Percentiles rank a stretch among this genome's conserved stretches.
phyloP scores from a whole-genome alignment of 1,140 invertebrate species.

The Diachasmimorpha longicaudata region DNA sequence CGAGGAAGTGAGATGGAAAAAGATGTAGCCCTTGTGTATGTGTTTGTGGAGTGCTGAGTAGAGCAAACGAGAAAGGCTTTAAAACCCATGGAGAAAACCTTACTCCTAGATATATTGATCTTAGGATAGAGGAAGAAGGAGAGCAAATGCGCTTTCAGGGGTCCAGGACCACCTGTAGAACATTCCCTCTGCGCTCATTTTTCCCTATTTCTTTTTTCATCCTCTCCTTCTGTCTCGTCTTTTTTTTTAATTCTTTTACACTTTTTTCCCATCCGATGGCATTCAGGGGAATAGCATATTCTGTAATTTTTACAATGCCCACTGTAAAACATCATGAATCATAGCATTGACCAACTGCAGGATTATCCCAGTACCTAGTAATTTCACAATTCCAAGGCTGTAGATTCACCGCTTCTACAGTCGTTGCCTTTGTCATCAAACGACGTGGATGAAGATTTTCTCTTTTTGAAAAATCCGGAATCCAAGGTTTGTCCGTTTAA shows the following conservation, averaged over 20 bases:
- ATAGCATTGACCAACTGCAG: slow-evolving; percentile 20
- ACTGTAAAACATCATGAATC: slow-evolving; percentile 14
- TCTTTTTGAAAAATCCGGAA: slow-evolving; percentile 1
- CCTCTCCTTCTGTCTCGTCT: neutral
- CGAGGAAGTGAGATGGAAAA: slow-evolving; percentile 27
- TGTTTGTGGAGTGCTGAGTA: neutral
- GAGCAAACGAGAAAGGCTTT: neutral
- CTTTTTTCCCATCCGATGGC: neutral
- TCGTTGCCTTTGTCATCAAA: slow-evolving; percentile 33
- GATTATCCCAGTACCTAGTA: slow-evolving; percentile 20
- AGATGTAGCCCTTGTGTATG: neutral
- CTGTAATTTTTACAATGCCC: slow-evolving; percentile 10
- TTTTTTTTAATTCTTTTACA: neutral
- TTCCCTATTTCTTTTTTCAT: neutral
- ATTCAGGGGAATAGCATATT: neutral
- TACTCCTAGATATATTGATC: slow-evolving; percentile 1
- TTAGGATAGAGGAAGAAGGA: slow-evolving; percentile 1
- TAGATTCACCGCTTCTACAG: slow-evolving; percentile 46
- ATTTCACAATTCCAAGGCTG: slow-evolving; percentile 38
- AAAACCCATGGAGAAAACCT: neutral
- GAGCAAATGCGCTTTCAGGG: neutral
- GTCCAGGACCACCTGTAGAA: slow-evolving; percentile 21
- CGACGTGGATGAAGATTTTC: slow-evolving; percentile 11
- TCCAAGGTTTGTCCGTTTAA: neutral
- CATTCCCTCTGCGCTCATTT: neutral